Evolutionary conservation across 2,113 vertebrate genomes (phyloP), one percentile per base, ranked within the genome.

Genomic region (Rhinichthys klamathensis): DNA sequence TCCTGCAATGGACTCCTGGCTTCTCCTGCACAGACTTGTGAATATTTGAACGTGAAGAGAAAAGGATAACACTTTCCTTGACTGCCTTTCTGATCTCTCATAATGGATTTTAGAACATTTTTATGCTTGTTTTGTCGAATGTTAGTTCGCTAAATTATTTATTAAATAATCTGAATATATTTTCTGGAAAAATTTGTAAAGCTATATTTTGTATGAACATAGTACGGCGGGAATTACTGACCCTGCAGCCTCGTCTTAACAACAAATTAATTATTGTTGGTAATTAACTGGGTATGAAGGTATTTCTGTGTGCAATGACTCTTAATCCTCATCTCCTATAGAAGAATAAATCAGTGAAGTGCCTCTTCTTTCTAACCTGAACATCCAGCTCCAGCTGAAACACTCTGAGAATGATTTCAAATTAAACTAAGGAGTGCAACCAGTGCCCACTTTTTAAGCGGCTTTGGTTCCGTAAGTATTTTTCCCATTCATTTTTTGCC

Each of bases 181-280:
- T 94, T 95, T 95, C 91, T 92, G 89, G 91, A 90, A 84, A 91
- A 77, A 92, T 88, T 85, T 93, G 89, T 95, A 94, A 89, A 93
- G 90, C 86, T 94, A 84, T 94, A 93, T 94, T 94, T 95, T 93
- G 83, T 93, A 94, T 91, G 92, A 81, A 91, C 92, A 93, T 93
- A 87, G 92, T 16, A 92, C 92, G 90, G 87, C 90, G 90, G 90
- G 76, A 84, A 80, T 89, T 90, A 91, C 61, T 79, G 61, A 82
- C 49, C 82, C 69, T 74, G 58, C 63, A 78, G 72, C 78, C 78
- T 86, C 54, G 44, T 60, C 35, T 73, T 80, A 35, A 80, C 32
- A 80, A 44, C 67, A 70, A 54, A 78, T 84, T 69, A 44, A 69
- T 70, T 56, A 27, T 69, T 85, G 60, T 70, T 58, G 61, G 63